Percentiles rank a stretch among this genome's conserved stretches.
Evolutionary conservation across 2,797 vertebrate species (phyloP).

Genomic region (Poeciliopsis paucimaculata): DNA sequence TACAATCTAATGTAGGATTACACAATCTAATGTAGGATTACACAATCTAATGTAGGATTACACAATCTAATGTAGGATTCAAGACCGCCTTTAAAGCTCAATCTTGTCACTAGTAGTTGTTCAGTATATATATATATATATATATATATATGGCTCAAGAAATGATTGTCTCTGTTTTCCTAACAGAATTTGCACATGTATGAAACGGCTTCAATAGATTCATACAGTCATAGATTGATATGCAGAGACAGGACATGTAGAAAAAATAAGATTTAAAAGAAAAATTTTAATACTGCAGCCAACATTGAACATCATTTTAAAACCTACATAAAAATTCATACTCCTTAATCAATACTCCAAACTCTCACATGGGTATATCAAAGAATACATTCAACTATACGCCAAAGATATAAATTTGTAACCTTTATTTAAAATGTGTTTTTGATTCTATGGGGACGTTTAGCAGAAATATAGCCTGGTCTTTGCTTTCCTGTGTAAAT

Average conservation of each 20-base stretch:
- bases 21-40: background rate
- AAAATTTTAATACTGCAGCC: background rate
- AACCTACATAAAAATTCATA: background rate
- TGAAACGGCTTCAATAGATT: background rate
- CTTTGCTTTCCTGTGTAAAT: no score
- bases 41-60: no score
- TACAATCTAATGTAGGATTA: background rate
- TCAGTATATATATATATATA: background rate
- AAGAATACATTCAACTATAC: background rate
- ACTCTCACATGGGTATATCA: background rate
- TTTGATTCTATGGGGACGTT: no score
- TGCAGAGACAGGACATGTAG: background rate
- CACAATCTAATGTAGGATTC: background rate
- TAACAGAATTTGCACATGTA: background rate
- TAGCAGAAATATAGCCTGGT: background rate
- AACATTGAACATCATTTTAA: background rate
- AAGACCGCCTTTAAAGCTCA: background rate
- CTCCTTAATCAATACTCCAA: background rate
- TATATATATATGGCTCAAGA: background rate
- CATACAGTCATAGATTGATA: background rate
- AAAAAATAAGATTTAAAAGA: background rate
- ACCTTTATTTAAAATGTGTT: no score
- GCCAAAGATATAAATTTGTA: background rate
- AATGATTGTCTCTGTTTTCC: background rate
- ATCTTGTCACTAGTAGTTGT: background rate